Conservation (phyloP, 2,888 invertebrate genomes). For the Aphrophora alni region DNA sequence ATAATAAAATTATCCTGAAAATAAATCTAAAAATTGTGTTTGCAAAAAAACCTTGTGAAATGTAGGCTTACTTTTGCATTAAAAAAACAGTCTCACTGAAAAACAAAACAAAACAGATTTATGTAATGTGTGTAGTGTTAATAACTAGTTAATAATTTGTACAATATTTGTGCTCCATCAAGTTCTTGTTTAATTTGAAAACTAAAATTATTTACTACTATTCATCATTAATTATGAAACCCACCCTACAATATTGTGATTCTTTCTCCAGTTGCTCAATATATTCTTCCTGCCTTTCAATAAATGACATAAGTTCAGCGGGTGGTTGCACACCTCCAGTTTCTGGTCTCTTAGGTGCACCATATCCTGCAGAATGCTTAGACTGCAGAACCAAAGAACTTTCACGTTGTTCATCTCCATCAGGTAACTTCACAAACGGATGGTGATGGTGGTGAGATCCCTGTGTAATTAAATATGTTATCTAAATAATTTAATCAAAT, state of each 20-base stretch:
- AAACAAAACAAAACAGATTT: too few species aligned
- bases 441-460: constrained; percentile 23
- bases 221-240: constrained; percentile 38
- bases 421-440: background rate
- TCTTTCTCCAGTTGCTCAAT: constrained; percentile 86
- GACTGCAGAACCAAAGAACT: background rate
- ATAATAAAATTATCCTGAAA: too few species aligned
- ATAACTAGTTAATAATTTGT: too few species aligned
- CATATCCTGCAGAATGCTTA: background rate
- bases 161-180: too few species aligned
- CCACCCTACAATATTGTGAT: constrained; percentile 80
- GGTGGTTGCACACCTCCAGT: constrained; percentile 55
- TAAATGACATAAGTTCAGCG: constrained; percentile 78
- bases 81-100: too few species aligned
- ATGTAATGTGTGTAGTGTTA: too few species aligned
- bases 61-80: too few species aligned
- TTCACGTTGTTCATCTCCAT: background rate
- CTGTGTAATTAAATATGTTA: background rate
- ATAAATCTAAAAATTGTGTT: too few species aligned
- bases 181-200: too few species aligned
- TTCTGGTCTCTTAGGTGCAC: constrained; percentile 14
- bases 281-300: constrained; percentile 86
- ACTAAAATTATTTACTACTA: too few species aligned
- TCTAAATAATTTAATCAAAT: background rate
- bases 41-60: too few species aligned